A percentile compares a stretch with the other conserved stretches of the same genome.
Evolutionary conservation across 2,888 invertebrate genomes (phyloP).

Genomic region (Petrophora chlorosata): DNA sequence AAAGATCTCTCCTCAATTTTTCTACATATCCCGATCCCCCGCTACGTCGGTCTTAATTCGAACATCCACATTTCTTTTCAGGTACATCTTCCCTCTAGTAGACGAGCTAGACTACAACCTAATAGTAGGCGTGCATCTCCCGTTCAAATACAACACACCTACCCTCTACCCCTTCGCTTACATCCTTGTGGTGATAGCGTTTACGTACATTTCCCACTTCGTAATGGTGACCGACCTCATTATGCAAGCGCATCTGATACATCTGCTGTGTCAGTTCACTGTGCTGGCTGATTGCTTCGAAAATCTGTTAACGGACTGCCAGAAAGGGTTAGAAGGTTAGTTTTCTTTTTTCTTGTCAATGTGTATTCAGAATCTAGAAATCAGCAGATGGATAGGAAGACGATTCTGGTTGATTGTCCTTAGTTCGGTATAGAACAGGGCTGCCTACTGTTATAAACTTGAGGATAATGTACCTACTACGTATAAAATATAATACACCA

Average conservation of each 20-base stretch:
- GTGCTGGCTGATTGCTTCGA: slow-evolving; percentile 65
- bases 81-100: slow-evolving; percentile 62
- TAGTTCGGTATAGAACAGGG: no score
- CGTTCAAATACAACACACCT: slow-evolving; percentile 53
- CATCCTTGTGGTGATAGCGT: slow-evolving; percentile 46
- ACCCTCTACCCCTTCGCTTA: slow-evolving; percentile 52
- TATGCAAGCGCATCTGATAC: slow-evolving; percentile 64
- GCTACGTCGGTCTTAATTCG: no score
- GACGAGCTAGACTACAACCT: slow-evolving; percentile 71
- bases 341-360: background rate
- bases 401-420: no score
- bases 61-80: slow-evolving; percentile 42
- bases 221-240: slow-evolving; percentile 68
- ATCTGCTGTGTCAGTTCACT: slow-evolving; percentile 64
- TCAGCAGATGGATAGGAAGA: no score
- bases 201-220: slow-evolving; percentile 58
- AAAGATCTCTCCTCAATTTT: no score
- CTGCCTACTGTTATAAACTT: no score
- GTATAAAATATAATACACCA: no score
- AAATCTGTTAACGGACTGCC: slow-evolving; percentile 58
- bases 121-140: slow-evolving; percentile 54
- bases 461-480: no score
- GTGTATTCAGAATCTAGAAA: no score
- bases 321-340: slow-evolving; percentile 44
- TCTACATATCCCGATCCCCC: no score